Evolutionary conservation across 2,113 vertebrate genomes (phyloP), one percentile per base, ranked within the genome.

Genomic region (Gyps fulvus): DNA sequence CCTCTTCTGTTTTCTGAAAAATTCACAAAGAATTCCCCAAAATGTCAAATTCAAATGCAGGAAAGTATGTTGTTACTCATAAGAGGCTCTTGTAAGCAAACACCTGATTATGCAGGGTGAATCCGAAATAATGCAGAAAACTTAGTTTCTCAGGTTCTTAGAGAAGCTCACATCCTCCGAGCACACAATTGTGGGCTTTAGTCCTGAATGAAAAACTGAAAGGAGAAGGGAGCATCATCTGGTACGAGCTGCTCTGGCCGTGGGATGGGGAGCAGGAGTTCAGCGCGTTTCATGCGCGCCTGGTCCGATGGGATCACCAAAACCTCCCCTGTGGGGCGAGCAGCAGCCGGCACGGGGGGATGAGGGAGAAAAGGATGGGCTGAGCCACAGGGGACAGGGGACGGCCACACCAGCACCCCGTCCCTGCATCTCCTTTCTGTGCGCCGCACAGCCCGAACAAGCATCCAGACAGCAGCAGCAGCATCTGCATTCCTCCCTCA

Each of bases 231-330:
- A 62, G 3, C 2, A 0, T 5, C 0, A 2, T 6, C 12, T 26
- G 36, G 14, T 10, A 8, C 0, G 1, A 49, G 45, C 10, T 47
- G 42, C 18, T 10, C 45, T 17, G n/a, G 27, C 42, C 45, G 3
- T 1, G 7, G 71, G 8, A 43, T 1, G 6, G 31, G 73, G 16
- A n/a, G n/a, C 47, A 11, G n/a, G n/a, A 34, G 15, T 4, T 26
- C 20, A 3, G 13, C 0, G 1, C 5, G 18, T 14, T 27, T 50
- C 84, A 20, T 4, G 1, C 0, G 1, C 1, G 3, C 38, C 55
- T 26, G 32, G 1, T 10, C 54, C 2, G 3, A 23, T 7, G 69
- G 76, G 9, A 77, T 13, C 36, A 27, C 40, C 38, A 19, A 34
- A 65, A 22, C 10, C 5, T 20, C 8, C 14, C 31, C 11, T 14